Evolutionary conservation across 2,888 invertebrate genomes (phyloP), one percentile per base, ranked within the genome.

Genomic region (Smittia sp.): DNA sequence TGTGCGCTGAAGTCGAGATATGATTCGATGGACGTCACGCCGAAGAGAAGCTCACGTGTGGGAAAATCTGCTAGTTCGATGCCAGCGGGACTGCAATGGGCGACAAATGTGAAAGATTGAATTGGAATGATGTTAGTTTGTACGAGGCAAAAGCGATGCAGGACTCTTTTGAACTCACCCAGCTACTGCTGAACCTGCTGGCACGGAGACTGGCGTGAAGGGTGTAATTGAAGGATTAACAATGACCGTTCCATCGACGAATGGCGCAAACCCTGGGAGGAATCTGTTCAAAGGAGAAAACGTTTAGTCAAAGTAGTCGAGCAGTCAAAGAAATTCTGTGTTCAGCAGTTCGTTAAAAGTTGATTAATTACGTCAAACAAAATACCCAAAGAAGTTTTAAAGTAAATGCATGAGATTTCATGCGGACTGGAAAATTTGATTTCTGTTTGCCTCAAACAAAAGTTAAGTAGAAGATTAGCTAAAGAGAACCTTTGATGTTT

Each of bases 261-360:
- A 95, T 1, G 96, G 96, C n/a, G 95, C 96, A 80, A 96, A 96
- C 22, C 93, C 93, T 39, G 93, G 90, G 73, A 95, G 86, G 81
- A 93, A 94, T 77, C 89, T 84, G 63, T 52, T 74, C 9, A 15
- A 11, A 58, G 32, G 4, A 32, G 32, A 32, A 32, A n/a, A n/a
- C n/a, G n/a, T n/a, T n/a, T n/a, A n/a, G n/a, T n/a, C n/a, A n/a
- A n/a, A n/a, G n/a, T n/a, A n/a, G n/a, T n/a, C n/a, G n/a, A n/a
- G n/a, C n/a, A n/a, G n/a, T n/a, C n/a, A n/a, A n/a, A n/a, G n/a
- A n/a, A n/a, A n/a, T n/a, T n/a, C n/a, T n/a, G n/a, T n/a, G n/a
- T n/a, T n/a, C n/a, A n/a, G n/a, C n/a, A n/a, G n/a, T n/a, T n/a
- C n/a, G n/a, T n/a, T n/a, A n/a, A n/a, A n/a, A n/a, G n/a, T n/a